Evolutionary conservation across 2,888 invertebrate species (phyloP).

Genomic region (Mythimna pallens): DNA sequence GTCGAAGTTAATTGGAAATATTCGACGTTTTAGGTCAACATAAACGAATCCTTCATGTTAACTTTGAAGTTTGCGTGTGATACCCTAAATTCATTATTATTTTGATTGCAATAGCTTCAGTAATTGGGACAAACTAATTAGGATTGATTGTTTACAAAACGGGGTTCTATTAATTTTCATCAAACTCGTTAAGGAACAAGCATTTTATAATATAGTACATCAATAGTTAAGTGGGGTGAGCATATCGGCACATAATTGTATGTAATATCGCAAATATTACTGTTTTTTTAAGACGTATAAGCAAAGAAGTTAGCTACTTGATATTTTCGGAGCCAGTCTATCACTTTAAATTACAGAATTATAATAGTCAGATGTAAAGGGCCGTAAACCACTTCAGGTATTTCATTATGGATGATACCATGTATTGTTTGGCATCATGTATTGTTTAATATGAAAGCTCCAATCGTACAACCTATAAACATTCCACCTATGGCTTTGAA

Average conservation of each 20-base stretch:
- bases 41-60: slow-evolving; percentile 3
- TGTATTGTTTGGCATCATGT: not conserved
- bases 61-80: slow-evolving; percentile 26
- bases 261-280: not conserved
- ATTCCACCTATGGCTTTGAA: slow-evolving; percentile 16
- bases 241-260: not conserved
- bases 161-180: slow-evolving; percentile 25
- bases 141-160: slow-evolving; percentile 13
- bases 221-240: not conserved
- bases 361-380: not conserved
- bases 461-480: slow-evolving; percentile 19
- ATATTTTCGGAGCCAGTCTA: not conserved
- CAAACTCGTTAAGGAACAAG: not conserved
- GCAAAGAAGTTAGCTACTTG: not conserved
- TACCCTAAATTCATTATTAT: not conserved
- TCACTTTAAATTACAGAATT: not conserved
- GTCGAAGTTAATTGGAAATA: slow-evolving; percentile 17
- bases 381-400: not conserved
- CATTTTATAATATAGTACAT: not conserved
- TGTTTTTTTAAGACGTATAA: not conserved
- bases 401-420: not conserved
- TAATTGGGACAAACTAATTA: slow-evolving; percentile 29
- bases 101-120: slow-evolving; percentile 18
- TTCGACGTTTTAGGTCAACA: slow-evolving; percentile 2
- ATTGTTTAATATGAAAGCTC: slow-evolving; percentile 16